Evolutionary conservation across 2,888 invertebrate species (phyloP).

Genomic region (Dione vanillae): DNA sequence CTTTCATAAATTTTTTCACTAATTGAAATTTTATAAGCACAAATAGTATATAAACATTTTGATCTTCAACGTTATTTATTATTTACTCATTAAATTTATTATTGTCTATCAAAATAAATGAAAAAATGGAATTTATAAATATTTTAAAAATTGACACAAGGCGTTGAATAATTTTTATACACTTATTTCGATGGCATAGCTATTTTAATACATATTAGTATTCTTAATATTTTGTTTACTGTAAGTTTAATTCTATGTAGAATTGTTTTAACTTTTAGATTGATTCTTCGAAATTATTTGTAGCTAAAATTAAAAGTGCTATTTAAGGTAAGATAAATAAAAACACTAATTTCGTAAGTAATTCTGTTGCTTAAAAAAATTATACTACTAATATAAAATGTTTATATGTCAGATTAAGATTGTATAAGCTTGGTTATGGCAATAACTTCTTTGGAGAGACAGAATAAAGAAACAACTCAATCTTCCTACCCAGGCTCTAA

Average conservation of each 20-base stretch:
- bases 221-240: conserved; percentile 53
- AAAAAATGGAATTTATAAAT: not conserved
- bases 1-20: not conserved
- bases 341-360: not conserved
- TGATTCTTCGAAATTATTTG: conserved; percentile 61
- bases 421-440: conserved; percentile 55
- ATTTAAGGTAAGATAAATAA: conserved; percentile 5
- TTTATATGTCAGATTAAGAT: not conserved
- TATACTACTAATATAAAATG: not conserved
- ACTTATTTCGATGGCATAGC: conserved; percentile 55
- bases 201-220: conserved; percentile 53
- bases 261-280: conserved; percentile 50
- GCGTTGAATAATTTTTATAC: conserved; percentile 1
- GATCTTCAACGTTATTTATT: not conserved
- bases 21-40: too few relatives aligned
- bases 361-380: not conserved
- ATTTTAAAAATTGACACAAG: conserved; percentile 19
- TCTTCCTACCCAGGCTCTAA: conserved; percentile 50
- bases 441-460: conserved; percentile 55
- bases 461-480: conserved; percentile 51
- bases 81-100: too few relatives aligned
- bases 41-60: not conserved
- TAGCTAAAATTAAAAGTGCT: conserved; percentile 48
- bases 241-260: conserved; percentile 62
- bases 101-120: not conserved